Percentiles rank a stretch among this genome's conserved stretches.
Evolutionary conservation across 2,888 invertebrate genomes (phyloP).

Genomic region (Acanthoscelides obtectus): DNA sequence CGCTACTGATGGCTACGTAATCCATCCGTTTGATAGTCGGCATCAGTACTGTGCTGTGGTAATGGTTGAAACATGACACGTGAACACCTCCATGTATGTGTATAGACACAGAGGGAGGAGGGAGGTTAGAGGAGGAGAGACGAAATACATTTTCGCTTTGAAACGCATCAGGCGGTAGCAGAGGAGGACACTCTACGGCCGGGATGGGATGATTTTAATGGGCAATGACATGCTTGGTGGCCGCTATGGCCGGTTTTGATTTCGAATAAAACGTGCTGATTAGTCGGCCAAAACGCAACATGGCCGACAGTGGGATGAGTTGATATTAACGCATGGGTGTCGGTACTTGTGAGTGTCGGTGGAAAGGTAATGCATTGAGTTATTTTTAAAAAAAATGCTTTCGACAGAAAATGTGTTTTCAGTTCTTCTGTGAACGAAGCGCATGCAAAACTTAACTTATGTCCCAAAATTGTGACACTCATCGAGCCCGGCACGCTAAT

Average conservation of each 20-base stretch:
- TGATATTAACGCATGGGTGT: conserved; percentile 6
- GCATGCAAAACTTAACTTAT: no score
- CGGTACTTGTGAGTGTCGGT: background rate
- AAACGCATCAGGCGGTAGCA: conserved; percentile 28
- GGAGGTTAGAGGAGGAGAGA: conserved; percentile 11
- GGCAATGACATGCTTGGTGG: conserved; percentile 45
- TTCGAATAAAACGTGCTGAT: conserved; percentile 46
- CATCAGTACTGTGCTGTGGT: background rate
- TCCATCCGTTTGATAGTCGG: background rate
- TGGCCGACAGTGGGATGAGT: conserved; percentile 32
- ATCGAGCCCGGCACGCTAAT: no score
- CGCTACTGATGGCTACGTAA: background rate
- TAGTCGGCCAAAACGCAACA: conserved; percentile 39
- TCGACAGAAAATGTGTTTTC: no score
- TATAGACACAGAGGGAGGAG: conserved; percentile 1
- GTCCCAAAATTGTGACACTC: no score
- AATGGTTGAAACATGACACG: conserved; percentile 26
- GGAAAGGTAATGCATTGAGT: background rate
- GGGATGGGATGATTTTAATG: conserved; percentile 45
- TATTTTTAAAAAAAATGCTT: no score
- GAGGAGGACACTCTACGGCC: conserved; percentile 36
- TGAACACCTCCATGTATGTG: conserved; percentile 28
- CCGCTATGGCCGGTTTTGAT: conserved; percentile 18
- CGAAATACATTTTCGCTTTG: conserved; percentile 38
- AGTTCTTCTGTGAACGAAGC: no score